Conservation (phyloP, 64 coral and sea anemone genomes). For the Platygyra sinensis region DNA sequence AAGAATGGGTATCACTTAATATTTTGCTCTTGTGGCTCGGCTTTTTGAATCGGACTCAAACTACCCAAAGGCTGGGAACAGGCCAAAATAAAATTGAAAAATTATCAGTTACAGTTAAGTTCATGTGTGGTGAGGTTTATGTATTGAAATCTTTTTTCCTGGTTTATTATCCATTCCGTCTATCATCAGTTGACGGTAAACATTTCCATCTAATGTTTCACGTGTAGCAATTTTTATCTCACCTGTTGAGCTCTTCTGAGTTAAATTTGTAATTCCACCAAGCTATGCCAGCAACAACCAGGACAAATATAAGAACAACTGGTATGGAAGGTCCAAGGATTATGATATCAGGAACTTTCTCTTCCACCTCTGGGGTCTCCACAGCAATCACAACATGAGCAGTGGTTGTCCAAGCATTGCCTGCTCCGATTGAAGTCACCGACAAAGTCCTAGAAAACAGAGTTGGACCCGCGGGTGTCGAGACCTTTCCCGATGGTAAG, state of each 20-base stretch:
- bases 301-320: constrained; percentile 28
- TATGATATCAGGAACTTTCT: constrained; percentile 41
- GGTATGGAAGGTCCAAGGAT: constrained; percentile 29
- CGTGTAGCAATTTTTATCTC: too few species aligned
- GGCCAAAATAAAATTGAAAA: too few species aligned
- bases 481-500: background rate
- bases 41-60: too few species aligned
- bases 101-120: too few species aligned
- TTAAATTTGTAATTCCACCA: constrained; percentile 58
- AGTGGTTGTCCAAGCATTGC: background rate
- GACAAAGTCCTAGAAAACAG: background rate
- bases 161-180: too few species aligned
- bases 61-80: too few species aligned
- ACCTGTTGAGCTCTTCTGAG: constrained; percentile 42
- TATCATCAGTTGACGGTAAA: too few species aligned
- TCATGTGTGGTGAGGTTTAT: too few species aligned
- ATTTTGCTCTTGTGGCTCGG: too few species aligned
- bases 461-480: background rate
- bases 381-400: background rate
- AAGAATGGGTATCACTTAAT: too few species aligned
- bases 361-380: constrained; percentile 1
- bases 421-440: background rate
- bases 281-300: constrained; percentile 33
- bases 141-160: too few species aligned
- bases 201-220: too few species aligned